Percentiles rank a stretch among this genome's conserved stretches.
Evolutionary conservation across 2,888 invertebrate species (phyloP).

Genomic region (Microplitis deprimator): DNA sequence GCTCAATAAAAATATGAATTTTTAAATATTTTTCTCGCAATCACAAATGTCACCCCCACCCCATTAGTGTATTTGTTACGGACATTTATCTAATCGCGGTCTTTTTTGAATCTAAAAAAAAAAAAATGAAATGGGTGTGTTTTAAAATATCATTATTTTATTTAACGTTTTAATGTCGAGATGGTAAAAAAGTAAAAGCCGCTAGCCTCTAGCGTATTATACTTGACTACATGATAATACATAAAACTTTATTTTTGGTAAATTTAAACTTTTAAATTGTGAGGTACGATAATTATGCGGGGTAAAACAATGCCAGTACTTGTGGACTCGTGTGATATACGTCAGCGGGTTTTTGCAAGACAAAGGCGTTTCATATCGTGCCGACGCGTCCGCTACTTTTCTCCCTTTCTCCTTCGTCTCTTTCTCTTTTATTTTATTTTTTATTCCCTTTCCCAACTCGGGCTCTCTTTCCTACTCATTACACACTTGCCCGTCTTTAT

Average conservation of each 20-base stretch:
- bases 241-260: slow-evolving; percentile 69
- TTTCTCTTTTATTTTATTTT: neutral
- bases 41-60: slow-evolving; percentile 58
- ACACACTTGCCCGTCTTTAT: slow-evolving; percentile 32
- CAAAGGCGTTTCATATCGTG: slow-evolving; percentile 47
- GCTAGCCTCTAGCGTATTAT: slow-evolving; percentile 7
- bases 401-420: slow-evolving; percentile 17
- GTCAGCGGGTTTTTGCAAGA: slow-evolving; percentile 43
- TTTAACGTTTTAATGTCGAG: slow-evolving; percentile 4
- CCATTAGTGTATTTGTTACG: too few relatives aligned
- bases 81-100: neutral
- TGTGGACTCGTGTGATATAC: slow-evolving; percentile 45
- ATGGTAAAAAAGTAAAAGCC: slow-evolving; percentile 31
- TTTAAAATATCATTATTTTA: neutral
- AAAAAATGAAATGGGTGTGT: neutral
- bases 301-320: slow-evolving; percentile 66
- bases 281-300: slow-evolving; percentile 68
- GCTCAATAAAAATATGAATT: slow-evolving; percentile 66
- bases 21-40: slow-evolving; percentile 53
- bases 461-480: slow-evolving; percentile 28
- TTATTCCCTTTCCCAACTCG: slow-evolving; percentile 32
- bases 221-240: slow-evolving; percentile 57
- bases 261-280: slow-evolving; percentile 69
- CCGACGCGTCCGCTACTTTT: slow-evolving; percentile 28
- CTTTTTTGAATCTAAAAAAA: neutral